Evolutionary conservation across 1,140 invertebrate species (phyloP), one percentile per base, ranked within the genome.

Genomic region (Hypothenemus hampei): DNA sequence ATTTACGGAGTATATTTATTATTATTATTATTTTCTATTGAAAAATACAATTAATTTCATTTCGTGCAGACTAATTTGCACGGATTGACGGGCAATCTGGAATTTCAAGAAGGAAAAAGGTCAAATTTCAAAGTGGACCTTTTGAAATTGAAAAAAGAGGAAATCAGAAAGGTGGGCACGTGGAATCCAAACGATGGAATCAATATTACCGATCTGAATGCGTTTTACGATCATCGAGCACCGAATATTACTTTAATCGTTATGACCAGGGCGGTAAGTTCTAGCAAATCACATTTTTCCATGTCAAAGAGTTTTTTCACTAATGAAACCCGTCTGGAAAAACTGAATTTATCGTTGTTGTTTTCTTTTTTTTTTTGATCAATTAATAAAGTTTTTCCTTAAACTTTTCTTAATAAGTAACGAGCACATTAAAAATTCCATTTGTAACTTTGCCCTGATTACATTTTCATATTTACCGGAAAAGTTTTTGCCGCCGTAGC

Each of bases 201-300:
- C 26, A 87, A 88, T 67, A 82, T 95, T 35, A 91, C 89, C 0
- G 89, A 93, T 69, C 80, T 84, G 0, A 82, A 82, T 2, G 88
- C 88, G n/a, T 94, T 93, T 73, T 90, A 85, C 66, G 86, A 92
- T 54, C 86, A 84, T 16, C 81, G 82, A 13, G 78, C 81, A 0
- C 83, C 84, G 0, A 96, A 97, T 74, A 91, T 93, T 39, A 96
- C 91, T 0, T 78, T 98, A 4, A 78, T 83, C 50, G 87, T 91
- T 18, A 93, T 94, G 69, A 96, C 93, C 11, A 83, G 91, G 71
- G 83, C 90, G 80, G 91, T 93, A 75, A 73, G 72, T 62, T 22
- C 36, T 31, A 11, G 8, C 13, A 13, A 3, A 31, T 31, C 26
- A 13, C 26, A 11, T 31, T 31, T 13, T 13, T 31, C 13, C 26